Conservation (phyloP, 92 coral and sea anemone genomes). For the Actinostola sp. region DNA sequence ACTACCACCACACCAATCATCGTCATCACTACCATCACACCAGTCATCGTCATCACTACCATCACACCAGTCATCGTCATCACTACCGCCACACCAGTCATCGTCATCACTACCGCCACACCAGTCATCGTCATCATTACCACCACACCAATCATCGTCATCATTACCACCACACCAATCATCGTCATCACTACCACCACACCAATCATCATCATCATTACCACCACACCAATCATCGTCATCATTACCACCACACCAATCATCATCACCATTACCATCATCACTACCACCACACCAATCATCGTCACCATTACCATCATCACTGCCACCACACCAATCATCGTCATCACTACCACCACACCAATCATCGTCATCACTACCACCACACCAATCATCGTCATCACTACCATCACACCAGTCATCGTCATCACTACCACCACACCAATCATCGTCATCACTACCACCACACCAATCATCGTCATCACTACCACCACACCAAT, state of each 20-base stretch:
- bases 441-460: too few relatives aligned
- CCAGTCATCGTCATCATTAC: neutral
- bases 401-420: too few relatives aligned
- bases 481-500: too few relatives aligned
- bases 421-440: too few relatives aligned
- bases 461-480: neutral
- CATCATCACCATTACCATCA: neutral
- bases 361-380: too few relatives aligned
- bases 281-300: neutral
- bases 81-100: neutral
- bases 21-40: neutral
- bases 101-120: neutral
- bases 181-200: neutral
- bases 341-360: too few relatives aligned
- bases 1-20: too few relatives aligned
- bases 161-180: neutral
- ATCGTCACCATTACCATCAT: constrained; percentile 1
- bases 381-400: too few relatives aligned
- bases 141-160: too few relatives aligned
- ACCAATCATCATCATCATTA: neutral
- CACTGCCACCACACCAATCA: too few relatives aligned
- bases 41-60: neutral
- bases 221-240: too few relatives aligned
- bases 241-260: neutral
- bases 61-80: neutral